Evolutionary conservation across 2,113 vertebrate genomes (phyloP).

Genomic region (Carlito syrichta): DNA sequence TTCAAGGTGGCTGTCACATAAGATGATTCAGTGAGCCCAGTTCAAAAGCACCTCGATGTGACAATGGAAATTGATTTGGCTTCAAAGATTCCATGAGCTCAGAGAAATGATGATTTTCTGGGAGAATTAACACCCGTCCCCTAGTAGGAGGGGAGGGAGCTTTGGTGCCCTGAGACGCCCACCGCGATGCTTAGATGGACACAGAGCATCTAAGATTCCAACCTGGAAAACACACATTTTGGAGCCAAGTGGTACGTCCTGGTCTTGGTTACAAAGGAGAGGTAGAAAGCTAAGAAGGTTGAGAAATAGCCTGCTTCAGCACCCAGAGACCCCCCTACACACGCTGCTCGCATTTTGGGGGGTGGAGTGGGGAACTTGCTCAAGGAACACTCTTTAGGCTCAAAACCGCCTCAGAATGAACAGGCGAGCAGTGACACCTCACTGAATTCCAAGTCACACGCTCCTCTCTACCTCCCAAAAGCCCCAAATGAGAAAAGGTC

Average conservation of each 20-base stretch:
- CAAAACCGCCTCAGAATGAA: not conserved
- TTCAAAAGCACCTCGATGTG: constrained; percentile 57
- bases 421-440: not conserved
- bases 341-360: not conserved
- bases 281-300: constrained; percentile 18
- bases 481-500: not conserved
- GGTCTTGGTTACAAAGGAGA: constrained; percentile 51
- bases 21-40: constrained; percentile 33
- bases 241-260: constrained; percentile 27
- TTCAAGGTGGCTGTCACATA: constrained; percentile 33
- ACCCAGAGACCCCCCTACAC: not conserved
- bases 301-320: constrained; percentile 6
- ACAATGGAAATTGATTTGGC: constrained; percentile 72
- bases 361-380: not conserved
- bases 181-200: constrained; percentile 34
- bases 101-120: constrained; percentile 54
- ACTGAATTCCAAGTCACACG: not conserved
- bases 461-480: not conserved
- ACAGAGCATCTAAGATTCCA: constrained; percentile 9
- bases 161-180: constrained; percentile 50
- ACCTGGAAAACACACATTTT: not conserved
- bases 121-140: constrained; percentile 54
- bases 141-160: constrained; percentile 9
- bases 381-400: not conserved
- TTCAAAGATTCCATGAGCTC: constrained; percentile 74